Conservation (phyloP, 1,140 invertebrate genomes). For the Drosophila cardini region DNA sequence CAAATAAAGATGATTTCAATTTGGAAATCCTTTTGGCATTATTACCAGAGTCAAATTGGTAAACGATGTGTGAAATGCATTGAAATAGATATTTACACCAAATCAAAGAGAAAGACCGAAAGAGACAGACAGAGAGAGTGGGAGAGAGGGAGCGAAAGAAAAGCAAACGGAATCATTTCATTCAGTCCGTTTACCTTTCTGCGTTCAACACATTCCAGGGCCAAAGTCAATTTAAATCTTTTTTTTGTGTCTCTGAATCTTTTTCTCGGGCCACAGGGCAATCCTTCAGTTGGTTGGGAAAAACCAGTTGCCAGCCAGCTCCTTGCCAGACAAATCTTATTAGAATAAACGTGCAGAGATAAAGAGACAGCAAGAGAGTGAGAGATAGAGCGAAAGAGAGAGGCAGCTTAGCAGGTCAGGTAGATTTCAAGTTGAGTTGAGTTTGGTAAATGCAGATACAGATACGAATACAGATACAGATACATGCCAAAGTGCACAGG, state of each 20-base stretch:
- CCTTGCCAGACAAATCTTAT: conserved; percentile 69
- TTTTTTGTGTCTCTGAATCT: not conserved
- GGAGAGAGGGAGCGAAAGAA: not conserved
- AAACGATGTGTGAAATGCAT: conserved; percentile 41
- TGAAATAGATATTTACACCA: conserved; percentile 30
- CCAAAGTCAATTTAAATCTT: conserved; percentile 35
- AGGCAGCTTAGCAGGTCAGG: conserved; percentile 54
- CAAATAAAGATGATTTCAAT: conserved; percentile 17
- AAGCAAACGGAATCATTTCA: conserved; percentile 20
- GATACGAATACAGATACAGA: conserved; percentile 35
- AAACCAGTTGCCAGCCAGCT: conserved; percentile 44
- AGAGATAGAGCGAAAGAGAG: not conserved
- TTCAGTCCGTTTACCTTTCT: conserved; percentile 39
- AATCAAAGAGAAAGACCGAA: conserved; percentile 2
- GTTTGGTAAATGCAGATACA: conserved; percentile 21
- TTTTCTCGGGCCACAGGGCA: conserved; percentile 24
- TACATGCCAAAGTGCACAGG: conserved; percentile 58
- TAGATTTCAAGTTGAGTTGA: conserved; percentile 59
- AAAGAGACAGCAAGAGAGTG: not conserved
- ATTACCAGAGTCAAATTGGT: conserved; percentile 18
- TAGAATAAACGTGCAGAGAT: conserved; percentile 63
- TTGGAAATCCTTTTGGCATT: conserved; percentile 5
- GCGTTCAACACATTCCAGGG: conserved; percentile 13
- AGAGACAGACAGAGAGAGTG: not conserved
- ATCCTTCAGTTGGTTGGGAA: conserved; percentile 53